A percentile compares a stretch with the other conserved stretches of the same genome.
These are phyloP conservation scores for Tetrax tetrax DNA, from an alignment of 2,113 vertebrate genomes.

Conservation along the genomic window DNA sequence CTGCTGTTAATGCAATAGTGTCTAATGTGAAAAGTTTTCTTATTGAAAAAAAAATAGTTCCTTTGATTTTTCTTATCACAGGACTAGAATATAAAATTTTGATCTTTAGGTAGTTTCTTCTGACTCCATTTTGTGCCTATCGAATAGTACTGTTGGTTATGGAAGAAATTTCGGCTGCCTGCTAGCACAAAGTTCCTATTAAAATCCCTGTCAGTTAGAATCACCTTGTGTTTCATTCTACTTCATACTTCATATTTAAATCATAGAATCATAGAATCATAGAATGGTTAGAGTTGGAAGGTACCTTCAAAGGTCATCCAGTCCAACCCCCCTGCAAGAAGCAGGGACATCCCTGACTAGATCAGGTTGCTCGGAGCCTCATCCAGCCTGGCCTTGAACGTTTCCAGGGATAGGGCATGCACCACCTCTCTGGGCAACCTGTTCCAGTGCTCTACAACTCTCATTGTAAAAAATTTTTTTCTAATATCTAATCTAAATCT, in stretches of 20 bases:
- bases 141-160: neutral
- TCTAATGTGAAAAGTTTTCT: neutral
- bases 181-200: neutral
- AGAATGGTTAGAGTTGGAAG: no score
- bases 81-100: neutral
- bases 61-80: neutral
- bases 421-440: no score
- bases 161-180: neutral
- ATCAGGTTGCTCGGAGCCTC: no score
- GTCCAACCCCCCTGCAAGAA: no score
- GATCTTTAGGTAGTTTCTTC: neutral
- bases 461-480: no score
- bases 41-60: neutral
- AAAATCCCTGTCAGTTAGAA: neutral
- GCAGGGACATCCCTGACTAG: no score
- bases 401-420: no score
- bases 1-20: neutral
- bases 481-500: no score
- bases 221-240: neutral
- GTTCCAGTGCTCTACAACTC: no score
- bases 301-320: no score
- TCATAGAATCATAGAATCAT: no score
- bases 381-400: no score
- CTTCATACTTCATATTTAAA: constrained; percentile 1
- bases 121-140: neutral